These are phyloP conservation scores for Epinephelus fuscoguttatus DNA, from an alignment of 2,113 vertebrate species.

Conservation along the genomic window DNA sequence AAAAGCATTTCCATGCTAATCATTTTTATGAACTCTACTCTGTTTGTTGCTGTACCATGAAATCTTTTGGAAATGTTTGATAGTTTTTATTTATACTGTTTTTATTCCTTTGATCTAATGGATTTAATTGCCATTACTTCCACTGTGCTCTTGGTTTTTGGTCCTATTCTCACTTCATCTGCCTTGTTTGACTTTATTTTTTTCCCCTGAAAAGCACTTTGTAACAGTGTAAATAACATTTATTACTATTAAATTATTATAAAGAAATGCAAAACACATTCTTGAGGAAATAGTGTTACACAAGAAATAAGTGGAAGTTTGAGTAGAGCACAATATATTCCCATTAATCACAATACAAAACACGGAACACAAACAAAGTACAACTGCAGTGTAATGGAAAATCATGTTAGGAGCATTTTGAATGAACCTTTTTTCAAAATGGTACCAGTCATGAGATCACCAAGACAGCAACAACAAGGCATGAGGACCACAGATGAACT, in stretches of 20 bases:
- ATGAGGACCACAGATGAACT: conserved; percentile 46
- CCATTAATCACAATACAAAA: conserved; percentile 26
- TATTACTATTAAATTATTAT: neutral
- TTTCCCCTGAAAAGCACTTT: too few species aligned
- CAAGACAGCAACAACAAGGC: conserved; percentile 28
- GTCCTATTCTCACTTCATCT: too few species aligned
- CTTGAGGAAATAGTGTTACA: neutral
- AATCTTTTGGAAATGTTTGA: too few species aligned
- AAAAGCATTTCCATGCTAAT: neutral
- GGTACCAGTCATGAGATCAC: conserved; percentile 31
- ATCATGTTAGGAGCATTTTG: conserved; percentile 42
- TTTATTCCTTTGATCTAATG: too few species aligned
- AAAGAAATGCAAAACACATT: conserved; percentile 1
- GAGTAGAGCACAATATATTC: conserved; percentile 4
- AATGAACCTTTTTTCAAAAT: conserved; percentile 42
- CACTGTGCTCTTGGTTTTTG: too few species aligned
- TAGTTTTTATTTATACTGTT: too few species aligned
- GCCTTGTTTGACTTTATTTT: too few species aligned
- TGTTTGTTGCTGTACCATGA: neutral
- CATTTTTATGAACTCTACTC: neutral
- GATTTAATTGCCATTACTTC: too few species aligned
- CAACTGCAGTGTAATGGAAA: conserved; percentile 4
- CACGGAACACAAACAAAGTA: conserved; percentile 29
- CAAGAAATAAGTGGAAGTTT: conserved; percentile 7
- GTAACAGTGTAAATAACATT: too few species aligned